A percentile compares a stretch with the other conserved stretches of the same genome.
Evolutionary conservation across 1,140 invertebrate genomes (phyloP).

Genomic region (Aphelenchoides avenae): DNA sequence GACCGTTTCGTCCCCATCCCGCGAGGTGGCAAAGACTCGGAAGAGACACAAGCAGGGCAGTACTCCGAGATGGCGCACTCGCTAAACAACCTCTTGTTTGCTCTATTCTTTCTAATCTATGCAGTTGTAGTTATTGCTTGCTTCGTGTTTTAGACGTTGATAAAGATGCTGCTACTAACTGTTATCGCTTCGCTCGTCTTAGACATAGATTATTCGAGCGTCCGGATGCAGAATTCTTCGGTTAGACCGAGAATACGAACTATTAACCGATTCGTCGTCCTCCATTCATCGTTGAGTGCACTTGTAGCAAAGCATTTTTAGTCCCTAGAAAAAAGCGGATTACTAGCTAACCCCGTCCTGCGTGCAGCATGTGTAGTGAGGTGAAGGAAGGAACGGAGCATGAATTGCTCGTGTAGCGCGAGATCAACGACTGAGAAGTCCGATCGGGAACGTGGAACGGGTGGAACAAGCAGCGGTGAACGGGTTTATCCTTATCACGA

Average conservation of each 20-base stretch:
- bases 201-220: neutral
- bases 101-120: constrained; percentile 3
- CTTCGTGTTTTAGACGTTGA: neutral
- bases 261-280: no score
- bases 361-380: no score
- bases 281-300: neutral
- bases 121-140: constrained; percentile 13
- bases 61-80: constrained; percentile 15
- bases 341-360: no score
- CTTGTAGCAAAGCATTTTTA: neutral
- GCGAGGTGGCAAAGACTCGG: constrained; percentile 24
- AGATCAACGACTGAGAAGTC: no score
- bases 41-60: constrained; percentile 19
- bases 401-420: no score
- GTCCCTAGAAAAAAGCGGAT: no score
- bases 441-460: no score
- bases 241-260: neutral
- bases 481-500: no score
- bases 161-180: neutral
- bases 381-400: no score
- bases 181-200: neutral
- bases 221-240: neutral
- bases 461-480: no score
- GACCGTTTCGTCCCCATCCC: constrained; percentile 38
- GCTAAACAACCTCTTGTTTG: constrained; percentile 18